Base-by-base conservation (phyloP, 2,888 invertebrate species). In the Junonia oenone region DNA sequence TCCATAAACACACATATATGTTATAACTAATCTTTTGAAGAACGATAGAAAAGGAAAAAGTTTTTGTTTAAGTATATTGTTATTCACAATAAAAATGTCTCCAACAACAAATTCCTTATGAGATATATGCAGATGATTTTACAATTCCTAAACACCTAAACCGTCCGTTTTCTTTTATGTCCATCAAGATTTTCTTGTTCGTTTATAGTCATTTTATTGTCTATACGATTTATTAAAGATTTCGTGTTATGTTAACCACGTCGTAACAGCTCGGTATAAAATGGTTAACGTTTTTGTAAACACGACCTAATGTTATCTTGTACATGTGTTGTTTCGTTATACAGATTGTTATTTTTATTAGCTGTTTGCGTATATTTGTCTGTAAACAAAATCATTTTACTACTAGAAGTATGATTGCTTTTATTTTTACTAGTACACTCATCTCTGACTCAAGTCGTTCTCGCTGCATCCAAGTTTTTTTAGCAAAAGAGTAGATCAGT, bases 401-500 rank as follows among this genome's bases (percentile, higher is more conserved):
- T 43, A 43, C 26, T n/a, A 14, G 40, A 40, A n/a, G 6, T 43
- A 19, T 6, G 22, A 22, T 43, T 19, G 40, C 11, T 13, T 19
- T 22, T 6, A 13, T 43, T 43, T 43, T 22, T 43, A 26, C 26
- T 43, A 22, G 26, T 43, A 26, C 26, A 13, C 26, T 43, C 26
- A 13, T 13, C 38, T 17, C 5, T 19, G 17, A 19, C 17, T 40
- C 38, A 17, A 40, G 19, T n/a, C n/a, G n/a, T 17, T 40, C 38
- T 40, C 17, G 38, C 17, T 13, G 43, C 26, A 26, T 22, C 2
- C 2, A n/a, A 54, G 37, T 37, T 14, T 37, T 26, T 47, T 49
- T 13, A 19, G 15, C 49, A 56, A 50, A 56, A 53, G 26, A 43
- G 49, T 51, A 31, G 45, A 50, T 52, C 51, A 48, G 22, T 49